Evolutionary conservation across 2,888 invertebrate genomes (phyloP).

Genomic region (Dromius quadrimaculatus): DNA sequence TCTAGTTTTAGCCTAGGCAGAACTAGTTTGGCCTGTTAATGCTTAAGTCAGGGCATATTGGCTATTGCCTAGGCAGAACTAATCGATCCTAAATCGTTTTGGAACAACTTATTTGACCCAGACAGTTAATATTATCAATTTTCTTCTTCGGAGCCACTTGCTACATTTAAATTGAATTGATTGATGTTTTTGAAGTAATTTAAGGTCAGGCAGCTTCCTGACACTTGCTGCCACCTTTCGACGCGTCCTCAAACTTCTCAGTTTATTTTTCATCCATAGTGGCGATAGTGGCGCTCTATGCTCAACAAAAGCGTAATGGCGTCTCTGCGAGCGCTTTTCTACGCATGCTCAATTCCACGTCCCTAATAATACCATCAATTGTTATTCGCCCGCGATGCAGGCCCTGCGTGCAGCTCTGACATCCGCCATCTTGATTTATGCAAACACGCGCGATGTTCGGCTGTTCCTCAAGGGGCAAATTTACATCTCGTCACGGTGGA

Average conservation of each 20-base stretch:
- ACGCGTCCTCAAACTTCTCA: neutral
- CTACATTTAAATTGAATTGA: no score
- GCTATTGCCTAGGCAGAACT: no score
- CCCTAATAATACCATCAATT: neutral
- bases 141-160: no score
- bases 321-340: slow-evolving; percentile 4
- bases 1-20: no score
- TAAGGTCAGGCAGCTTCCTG: no score
- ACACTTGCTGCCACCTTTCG: slow-evolving; percentile 25
- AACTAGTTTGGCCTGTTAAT: no score
- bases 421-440: slow-evolving; percentile 48
- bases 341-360: slow-evolving; percentile 6
- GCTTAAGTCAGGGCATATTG: no score
- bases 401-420: slow-evolving; percentile 5
- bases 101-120: no score
- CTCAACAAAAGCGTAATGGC: slow-evolving; percentile 28
- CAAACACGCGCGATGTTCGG: slow-evolving; percentile 25
- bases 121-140: no score
- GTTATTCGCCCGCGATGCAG: neutral
- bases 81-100: no score
- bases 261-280: neutral
- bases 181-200: no score
- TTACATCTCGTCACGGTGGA: slow-evolving; percentile 50
- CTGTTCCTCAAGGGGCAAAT: slow-evolving; percentile 32
- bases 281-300: slow-evolving; percentile 5